phyloP scores from a whole-genome alignment of 1,140 invertebrate species.

The Drosophila kikkawai region DNA sequence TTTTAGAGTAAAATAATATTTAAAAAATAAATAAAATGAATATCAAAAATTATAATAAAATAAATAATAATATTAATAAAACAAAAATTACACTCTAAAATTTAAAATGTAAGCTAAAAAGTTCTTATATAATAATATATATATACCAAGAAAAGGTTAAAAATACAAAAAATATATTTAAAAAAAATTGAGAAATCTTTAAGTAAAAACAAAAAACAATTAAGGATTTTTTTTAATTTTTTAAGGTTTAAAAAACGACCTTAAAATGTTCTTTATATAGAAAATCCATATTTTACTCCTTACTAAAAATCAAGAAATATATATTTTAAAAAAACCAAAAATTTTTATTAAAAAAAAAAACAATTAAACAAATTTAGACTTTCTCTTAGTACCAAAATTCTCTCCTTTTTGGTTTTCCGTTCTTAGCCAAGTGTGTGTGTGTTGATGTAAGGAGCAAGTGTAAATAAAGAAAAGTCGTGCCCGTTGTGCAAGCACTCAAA shows the following conservation, averaged over 20 bases:
- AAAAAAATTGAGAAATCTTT: too few relatives aligned
- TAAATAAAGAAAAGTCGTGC: conserved; percentile 71
- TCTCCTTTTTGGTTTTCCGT: conserved; percentile 10
- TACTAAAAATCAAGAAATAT: too few relatives aligned
- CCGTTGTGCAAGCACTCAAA: conserved; percentile 65
- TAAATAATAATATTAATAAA: background rate
- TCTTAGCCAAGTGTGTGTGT: conserved; percentile 17
- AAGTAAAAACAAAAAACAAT: too few relatives aligned
- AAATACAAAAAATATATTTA: too few relatives aligned
- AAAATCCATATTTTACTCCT: too few relatives aligned
- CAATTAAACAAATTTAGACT: background rate
- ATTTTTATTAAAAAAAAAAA: background rate
- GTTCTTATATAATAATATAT: too few relatives aligned
- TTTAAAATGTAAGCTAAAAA: background rate
- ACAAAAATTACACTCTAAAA: background rate
- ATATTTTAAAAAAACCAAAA: too few relatives aligned
- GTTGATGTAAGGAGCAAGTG: conserved; percentile 67
- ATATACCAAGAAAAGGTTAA: too few relatives aligned
- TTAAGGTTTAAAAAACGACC: too few relatives aligned
- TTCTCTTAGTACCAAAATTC: conserved; percentile 1
- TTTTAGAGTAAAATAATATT: too few relatives aligned
- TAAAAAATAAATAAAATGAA: background rate
- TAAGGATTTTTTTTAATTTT: too few relatives aligned
- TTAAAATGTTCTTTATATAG: too few relatives aligned
- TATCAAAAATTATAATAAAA: background rate